Base-by-base conservation (phyloP, 2,888 invertebrate genomes). In the Corythucha ciliata region DNA sequence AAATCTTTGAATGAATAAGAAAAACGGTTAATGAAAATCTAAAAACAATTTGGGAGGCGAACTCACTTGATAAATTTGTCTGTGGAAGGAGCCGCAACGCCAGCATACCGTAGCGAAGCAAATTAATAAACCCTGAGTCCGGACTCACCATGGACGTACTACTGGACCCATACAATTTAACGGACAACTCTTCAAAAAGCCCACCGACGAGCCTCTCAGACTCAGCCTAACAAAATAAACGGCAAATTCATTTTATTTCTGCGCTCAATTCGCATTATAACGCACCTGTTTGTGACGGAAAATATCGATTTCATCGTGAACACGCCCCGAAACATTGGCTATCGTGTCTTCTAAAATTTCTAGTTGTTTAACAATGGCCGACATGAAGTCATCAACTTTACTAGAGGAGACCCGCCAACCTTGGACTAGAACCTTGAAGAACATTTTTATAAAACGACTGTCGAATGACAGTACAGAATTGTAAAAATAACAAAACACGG, bases 41-140 rank as follows among this genome's bases (percentile, higher is more conserved):
- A 37, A 37, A 39, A 25, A 20, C 16, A 27, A 16, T 29, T 24
- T 36, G 41, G 22, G 16, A 27, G 45, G 29, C 10, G 25, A 29
- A 50, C 75, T 69, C 69, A 82, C 83, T 80, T 62, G 81, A 79
- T 68, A 79, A 77, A 60, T 81, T 81, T 65, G 81, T 78, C 64
- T 82, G 82, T 12, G 85, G 85, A 54, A 86, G 69, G 48, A 85
- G 71, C 52, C 83, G 79, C 47, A 83, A 70, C 4, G 83, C 81
- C 54, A 86, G 69, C 70, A 85, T 78, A 21, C 84, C 85, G 67
- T 82, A 81, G 56, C 83, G 70, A 29, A 86, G 68, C 76, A 86
- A 80, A 68, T 83, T 83, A 50, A 86, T 76, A 66, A 86, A 80
- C 63, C 78, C 79, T 24, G 77, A 75, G 66, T 83, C 82, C 3